A percentile compares a stretch with the other conserved stretches of the same genome.
Conservation (phyloP, 1,140 invertebrate genomes). For the Magallana angulata region DNA sequence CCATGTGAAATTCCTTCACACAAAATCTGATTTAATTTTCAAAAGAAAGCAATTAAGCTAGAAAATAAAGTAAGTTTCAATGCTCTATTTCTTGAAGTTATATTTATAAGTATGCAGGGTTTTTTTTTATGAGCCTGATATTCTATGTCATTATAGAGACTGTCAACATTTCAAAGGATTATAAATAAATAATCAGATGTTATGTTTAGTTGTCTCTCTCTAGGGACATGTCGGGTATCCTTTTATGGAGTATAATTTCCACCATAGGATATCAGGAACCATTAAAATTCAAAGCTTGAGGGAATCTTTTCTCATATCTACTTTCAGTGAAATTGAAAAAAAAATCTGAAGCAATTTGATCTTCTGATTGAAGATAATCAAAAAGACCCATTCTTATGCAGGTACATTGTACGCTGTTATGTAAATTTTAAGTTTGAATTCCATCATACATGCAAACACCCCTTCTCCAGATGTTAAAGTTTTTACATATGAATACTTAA, state of each 20-base stretch:
- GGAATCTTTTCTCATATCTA: not conserved
- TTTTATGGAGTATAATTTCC: not conserved
- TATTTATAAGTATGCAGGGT: too few relatives aligned
- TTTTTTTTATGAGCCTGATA: too few relatives aligned
- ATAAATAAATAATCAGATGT: not conserved
- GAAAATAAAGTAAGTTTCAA: too few relatives aligned
- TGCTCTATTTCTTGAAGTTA: too few relatives aligned
- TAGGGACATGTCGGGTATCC: not conserved
- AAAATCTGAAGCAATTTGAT: not conserved
- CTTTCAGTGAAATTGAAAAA: not conserved
- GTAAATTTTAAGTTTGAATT: too few relatives aligned
- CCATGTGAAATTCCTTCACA: not conserved
- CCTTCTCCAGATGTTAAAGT: too few relatives aligned
- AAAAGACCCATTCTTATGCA: too few relatives aligned
- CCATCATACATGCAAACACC: too few relatives aligned
- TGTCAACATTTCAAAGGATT: not conserved
- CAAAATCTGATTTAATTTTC: not conserved
- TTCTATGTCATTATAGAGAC: not conserved
- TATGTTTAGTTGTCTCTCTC: not conserved
- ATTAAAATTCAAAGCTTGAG: not conserved
- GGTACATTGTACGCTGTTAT: too few relatives aligned
- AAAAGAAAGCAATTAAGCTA: too few relatives aligned
- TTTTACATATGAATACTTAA: too few relatives aligned
- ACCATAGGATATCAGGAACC: not conserved
- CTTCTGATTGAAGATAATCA: too few relatives aligned